Percentiles rank a stretch among this genome's conserved stretches.
Evolutionary conservation across 2,888 invertebrate genomes (phyloP).

Genomic region (Nymphalis c-album): DNA sequence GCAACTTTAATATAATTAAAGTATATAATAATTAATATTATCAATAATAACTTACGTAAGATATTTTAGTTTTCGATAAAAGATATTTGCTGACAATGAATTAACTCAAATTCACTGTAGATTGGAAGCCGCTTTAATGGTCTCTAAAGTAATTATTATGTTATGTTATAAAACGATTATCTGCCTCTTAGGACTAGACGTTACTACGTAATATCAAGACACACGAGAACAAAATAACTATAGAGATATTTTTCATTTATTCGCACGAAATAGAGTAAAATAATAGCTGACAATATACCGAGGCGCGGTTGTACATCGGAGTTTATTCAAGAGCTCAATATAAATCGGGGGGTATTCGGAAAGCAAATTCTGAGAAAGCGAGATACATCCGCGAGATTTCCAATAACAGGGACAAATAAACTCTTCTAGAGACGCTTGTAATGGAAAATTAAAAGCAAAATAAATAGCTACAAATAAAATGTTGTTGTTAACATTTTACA

Average conservation of each 20-base stretch:
- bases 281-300: slow-evolving; percentile 19
- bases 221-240: not conserved
- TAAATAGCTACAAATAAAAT: not conserved
- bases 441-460: slow-evolving; percentile 10
- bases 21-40: too few species aligned
- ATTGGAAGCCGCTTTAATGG: too few species aligned
- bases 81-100: too few species aligned
- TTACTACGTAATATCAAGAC: not conserved
- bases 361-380: slow-evolving; percentile 53
- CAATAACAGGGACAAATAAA: slow-evolving; percentile 43
- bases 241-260: slow-evolving; percentile 4
- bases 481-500: too few species aligned
- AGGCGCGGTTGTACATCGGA: slow-evolving; percentile 16
- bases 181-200: too few species aligned
- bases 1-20: too few species aligned
- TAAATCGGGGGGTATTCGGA: slow-evolving; percentile 50
- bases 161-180: too few species aligned
- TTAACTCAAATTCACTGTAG: too few species aligned
- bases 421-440: slow-evolving; percentile 13
- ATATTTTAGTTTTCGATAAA: too few species aligned
- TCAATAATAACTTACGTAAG: too few species aligned
- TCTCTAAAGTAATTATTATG: too few species aligned
- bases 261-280: slow-evolving; percentile 26
- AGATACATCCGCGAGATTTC: slow-evolving; percentile 46
- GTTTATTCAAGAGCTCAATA: slow-evolving; percentile 49